Percentiles rank a stretch among this genome's conserved stretches.
Conservation (phyloP, 2,888 invertebrate genomes). For the Hanleya hanleyi region DNA sequence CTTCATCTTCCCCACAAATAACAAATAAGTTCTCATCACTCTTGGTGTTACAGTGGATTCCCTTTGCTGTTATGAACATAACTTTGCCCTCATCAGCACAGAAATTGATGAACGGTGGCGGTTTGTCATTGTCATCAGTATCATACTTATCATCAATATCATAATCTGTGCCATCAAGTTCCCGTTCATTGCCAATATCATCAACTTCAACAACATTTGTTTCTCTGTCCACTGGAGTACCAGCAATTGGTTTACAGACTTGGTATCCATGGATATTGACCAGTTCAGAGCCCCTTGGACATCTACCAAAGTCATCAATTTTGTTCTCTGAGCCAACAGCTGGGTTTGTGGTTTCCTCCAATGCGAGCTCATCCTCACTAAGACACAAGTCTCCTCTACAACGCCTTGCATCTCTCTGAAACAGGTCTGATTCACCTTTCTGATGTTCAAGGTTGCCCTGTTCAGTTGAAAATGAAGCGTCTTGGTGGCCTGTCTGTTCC, state of each 20-base stretch:
- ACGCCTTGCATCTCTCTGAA: background rate
- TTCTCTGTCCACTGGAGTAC: background rate
- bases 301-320: background rate
- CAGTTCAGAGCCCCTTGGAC: background rate
- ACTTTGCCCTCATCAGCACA: background rate
- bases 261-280: background rate
- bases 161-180: background rate
- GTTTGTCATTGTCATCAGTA: background rate
- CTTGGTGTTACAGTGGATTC: background rate
- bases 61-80: background rate
- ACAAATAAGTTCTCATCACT: background rate
- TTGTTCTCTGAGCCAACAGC: background rate
- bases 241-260: background rate
- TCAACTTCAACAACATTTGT: background rate
- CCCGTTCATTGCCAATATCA: background rate
- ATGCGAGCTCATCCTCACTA: background rate
- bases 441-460: no score
- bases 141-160: background rate
- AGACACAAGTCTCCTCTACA: conserved; percentile 6
- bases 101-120: background rate
- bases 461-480: no score
- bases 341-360: background rate
- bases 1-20: background rate
- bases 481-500: no score
- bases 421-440: background rate